phyloP scores from a whole-genome alignment of 2,113 vertebrate genomes.

The Cardinalis cardinalis region DNA sequence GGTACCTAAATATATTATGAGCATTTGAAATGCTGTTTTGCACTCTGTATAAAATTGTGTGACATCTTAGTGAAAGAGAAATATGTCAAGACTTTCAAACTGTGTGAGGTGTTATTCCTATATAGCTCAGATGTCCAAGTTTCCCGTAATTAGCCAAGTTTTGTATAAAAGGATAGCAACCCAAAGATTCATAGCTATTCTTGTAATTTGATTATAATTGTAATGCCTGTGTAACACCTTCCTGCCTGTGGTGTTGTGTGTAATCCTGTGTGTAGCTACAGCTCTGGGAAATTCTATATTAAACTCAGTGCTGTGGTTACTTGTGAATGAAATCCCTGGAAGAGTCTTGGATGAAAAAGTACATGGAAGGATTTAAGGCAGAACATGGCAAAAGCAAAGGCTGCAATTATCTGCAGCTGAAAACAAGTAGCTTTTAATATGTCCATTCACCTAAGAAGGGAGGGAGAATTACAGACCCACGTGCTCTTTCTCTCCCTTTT shows the following conservation, averaged over 20 bases:
- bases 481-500: constrained; percentile 65
- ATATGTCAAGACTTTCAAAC: not conserved
- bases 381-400: constrained; percentile 70
- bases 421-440: constrained; percentile 90
- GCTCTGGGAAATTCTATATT: constrained; percentile 57
- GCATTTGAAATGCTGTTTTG: not conserved
- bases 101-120: not conserved
- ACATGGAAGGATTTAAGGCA: constrained; percentile 67
- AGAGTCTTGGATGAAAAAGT: constrained; percentile 49
- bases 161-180: not conserved
- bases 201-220: not conserved
- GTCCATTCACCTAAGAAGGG: constrained; percentile 85
- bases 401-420: constrained; percentile 91
- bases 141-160: not conserved
- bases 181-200: not conserved
- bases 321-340: constrained; percentile 61
- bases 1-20: not conserved
- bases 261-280: constrained; percentile 25
- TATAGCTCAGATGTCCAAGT: not conserved
- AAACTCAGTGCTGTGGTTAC: constrained; percentile 53
- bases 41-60: not conserved
- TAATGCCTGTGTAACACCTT: not conserved
- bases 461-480: constrained; percentile 85
- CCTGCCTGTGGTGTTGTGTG: not conserved
- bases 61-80: not conserved